Base-by-base conservation (phyloP, 2,113 vertebrate species). In the Scopus umbretta region DNA sequence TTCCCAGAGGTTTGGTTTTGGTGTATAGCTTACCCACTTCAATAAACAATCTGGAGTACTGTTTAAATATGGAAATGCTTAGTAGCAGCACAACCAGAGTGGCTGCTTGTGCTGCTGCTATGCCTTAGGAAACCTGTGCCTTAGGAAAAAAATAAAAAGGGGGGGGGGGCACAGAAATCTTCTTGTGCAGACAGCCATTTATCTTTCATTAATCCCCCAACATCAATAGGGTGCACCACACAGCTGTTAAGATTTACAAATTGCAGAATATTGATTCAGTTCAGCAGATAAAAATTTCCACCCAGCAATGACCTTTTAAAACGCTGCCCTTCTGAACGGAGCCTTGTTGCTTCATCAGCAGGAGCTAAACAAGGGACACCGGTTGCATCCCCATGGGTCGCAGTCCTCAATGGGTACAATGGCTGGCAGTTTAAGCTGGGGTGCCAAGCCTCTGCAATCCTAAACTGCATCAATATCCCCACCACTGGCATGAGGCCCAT, bases 31-130 rank as follows among this genome's bases (percentile, higher is more conserved):
- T 66, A 73, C 38, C 78, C 80, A 66, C 38, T 34, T 90, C 89
- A 95, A 84, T 92, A 94, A 96, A 91, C 76, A 85, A 61, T 73
- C 85, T 76, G 80, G 86, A 87, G 86, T 58, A 20, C 85, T 91
- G 80, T 87, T 93, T 94, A 96, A 96, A 91, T 79, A 73, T 47
- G 86, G 78, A 94, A 94, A 94, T 6, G 42, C 86, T 89, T 45
- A 26, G 55, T 1, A 94, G 73, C 68, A 50, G 74, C 66, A 73
- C 40, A 73, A 22, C 42, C 70, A 23, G 74, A 96, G 49, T 40
- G 36, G 59, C 45, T 66, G 40, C 29, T 3, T 49, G 30, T 59
- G 73, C 72, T 72, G 68, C 73, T 90, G 61, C 73, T 59, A 14
- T 32, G 68, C 25, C 45, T 29, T 18, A 66, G 53, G 70, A 42